Evolutionary conservation across 2,797 vertebrate genomes (phyloP).

Genomic region (Syngnathus rostellatus): DNA sequence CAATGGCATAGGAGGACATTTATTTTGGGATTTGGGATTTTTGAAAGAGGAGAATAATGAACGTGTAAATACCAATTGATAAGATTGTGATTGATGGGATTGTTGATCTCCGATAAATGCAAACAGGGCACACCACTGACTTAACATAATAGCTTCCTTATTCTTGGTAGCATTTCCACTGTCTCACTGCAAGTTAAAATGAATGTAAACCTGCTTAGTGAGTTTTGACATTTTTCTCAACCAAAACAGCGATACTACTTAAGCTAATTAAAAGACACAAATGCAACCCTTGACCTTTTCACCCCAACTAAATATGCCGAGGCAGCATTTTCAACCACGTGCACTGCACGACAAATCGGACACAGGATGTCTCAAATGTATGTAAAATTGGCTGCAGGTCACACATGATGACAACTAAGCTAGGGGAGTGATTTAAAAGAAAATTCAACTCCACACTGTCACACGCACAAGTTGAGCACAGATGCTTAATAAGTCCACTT

Average conservation of each 20-base stretch:
- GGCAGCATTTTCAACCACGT: background rate
- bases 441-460: slow-evolving; percentile 6
- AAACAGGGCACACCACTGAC: background rate
- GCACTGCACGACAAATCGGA: slow-evolving; percentile 9
- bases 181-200: background rate
- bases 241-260: background rate
- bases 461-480: background rate
- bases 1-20: background rate
- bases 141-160: background rate
- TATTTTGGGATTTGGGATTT: background rate
- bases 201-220: background rate
- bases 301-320: slow-evolving; percentile 2
- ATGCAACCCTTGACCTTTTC: slow-evolving; percentile 45
- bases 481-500: slow-evolving; percentile 13
- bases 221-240: background rate
- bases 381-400: background rate
- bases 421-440: background rate
- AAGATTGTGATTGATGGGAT: background rate
- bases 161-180: background rate
- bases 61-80: background rate
- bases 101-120: background rate
- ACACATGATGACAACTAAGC: background rate
- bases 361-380: background rate
- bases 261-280: background rate
- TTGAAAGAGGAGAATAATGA: background rate